Conservation (phyloP, 2,797 vertebrate genomes). For the Oreochromis mossambicus region DNA sequence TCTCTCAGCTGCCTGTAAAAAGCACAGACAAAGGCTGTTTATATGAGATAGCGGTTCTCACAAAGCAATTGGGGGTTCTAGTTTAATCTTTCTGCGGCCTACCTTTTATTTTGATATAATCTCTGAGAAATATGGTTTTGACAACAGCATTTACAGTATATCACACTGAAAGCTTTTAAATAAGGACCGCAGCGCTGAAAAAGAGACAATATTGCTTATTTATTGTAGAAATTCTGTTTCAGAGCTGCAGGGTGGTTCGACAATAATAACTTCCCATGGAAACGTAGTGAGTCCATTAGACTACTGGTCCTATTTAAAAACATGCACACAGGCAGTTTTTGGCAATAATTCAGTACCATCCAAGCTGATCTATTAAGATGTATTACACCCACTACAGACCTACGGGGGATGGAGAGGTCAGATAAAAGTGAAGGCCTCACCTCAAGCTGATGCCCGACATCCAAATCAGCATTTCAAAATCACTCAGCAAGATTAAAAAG, state of each 20-base stretch:
- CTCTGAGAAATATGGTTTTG: constrained; percentile 55
- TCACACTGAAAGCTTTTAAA: constrained; percentile 53
- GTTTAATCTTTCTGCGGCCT: constrained; percentile 30
- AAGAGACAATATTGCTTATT: constrained; percentile 46
- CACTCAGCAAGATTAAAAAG: constrained; percentile 79
- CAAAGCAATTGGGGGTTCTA: constrained; percentile 17
- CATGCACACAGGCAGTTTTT: constrained; percentile 46
- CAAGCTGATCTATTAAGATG: constrained; percentile 71
- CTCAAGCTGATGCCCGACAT: constrained; percentile 54
- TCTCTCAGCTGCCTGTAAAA: constrained; percentile 15
- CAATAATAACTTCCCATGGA: constrained; percentile 52
- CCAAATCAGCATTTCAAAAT: constrained; percentile 71
- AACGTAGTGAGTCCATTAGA: constrained; percentile 50
- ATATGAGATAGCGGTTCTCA: constrained; percentile 13
- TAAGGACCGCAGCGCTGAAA: constrained; percentile 23
- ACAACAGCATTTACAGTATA: constrained; percentile 48
- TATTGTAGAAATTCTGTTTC: constrained; percentile 9
- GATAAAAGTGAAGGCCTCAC: constrained; percentile 51
- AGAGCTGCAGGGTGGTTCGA: constrained; percentile 7
- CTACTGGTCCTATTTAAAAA: constrained; percentile 59
- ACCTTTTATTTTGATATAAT: constrained; percentile 51
- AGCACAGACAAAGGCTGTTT: constrained; percentile 20
- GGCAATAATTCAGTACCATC: constrained; percentile 63
- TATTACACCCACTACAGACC: constrained; percentile 62
- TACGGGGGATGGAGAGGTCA: constrained; percentile 49